Evolutionary conservation across 2,888 invertebrate genomes (phyloP), one percentile per base, ranked within the genome.

Genomic region (Auanema freiburgensis): DNA sequence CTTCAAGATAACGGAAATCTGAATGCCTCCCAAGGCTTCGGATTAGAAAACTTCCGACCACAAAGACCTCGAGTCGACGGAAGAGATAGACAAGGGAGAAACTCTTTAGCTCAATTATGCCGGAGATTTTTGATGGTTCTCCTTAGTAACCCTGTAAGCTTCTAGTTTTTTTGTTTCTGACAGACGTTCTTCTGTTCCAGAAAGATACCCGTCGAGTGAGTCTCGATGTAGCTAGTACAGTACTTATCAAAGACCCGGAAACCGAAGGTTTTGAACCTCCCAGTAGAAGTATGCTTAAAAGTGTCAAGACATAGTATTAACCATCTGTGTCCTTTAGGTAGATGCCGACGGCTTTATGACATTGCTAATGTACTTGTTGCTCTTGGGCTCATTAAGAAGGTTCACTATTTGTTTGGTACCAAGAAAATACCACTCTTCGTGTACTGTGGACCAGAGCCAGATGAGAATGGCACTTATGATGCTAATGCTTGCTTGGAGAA

Each of bases 331-430:
- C 24, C 53, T 70, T 21, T 24, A 76, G 76, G 77, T 55, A 69
- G 81, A 3, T 83, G 83, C 64, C 87, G 91, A 66, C 87, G 91
- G 71, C 86, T 91, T 40, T 91, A 91, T 84, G 90, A 91, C 84
- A 90, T 91, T 77, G 90, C 90, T 65, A 91, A 91, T 85, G 90
- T 91, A 72, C 87, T 91, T 77, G 89, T 90, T 72, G 90, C 90
- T 66, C 88, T 90, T 83, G 88, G 89, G 76, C 87, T 90, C 72
- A 90, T 90, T 80, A 88, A 88, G 81, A 90, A 90, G 84, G 88
- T 90, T 65, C 85, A 86, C 68, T 81, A 82, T 57, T 72, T 81
- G 10, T 83, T 83, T 58, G 83, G 83, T 24, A 83, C 83, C 24
- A 83, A 83, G 70, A 83, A 83, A 60, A 83, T 83, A 46, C 83